Percentiles rank a stretch among this genome's conserved stretches.
These are phyloP conservation scores for Cladorhizidae sp. DNA, from an alignment of 37 sponge, comb jelly and placozoan species.

Conservation along the genomic window DNA sequence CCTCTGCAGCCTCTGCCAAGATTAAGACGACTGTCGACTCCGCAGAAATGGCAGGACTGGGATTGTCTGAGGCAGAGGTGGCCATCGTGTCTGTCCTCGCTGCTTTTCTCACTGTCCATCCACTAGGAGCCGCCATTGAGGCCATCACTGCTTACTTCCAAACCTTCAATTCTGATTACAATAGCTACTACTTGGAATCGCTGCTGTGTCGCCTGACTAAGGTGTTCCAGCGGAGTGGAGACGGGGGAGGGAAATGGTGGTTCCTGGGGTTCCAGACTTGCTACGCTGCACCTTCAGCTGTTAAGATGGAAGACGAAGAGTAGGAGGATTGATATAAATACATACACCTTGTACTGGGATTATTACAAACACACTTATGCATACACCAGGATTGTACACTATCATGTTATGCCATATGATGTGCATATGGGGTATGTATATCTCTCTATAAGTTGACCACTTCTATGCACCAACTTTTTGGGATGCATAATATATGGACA, in stretches of 20 bases:
- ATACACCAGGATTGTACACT: too few species aligned
- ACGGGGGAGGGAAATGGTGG: conserved; percentile 67
- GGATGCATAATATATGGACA: too few species aligned
- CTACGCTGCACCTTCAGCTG: conserved; percentile 16
- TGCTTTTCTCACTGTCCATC: conserved; percentile 82
- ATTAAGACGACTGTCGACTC: conserved; percentile 33
- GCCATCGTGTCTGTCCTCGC: conserved; percentile 67
- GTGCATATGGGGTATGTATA: too few species aligned
- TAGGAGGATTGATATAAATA: too few species aligned
- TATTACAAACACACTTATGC: too few species aligned
- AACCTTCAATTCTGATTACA: conserved; percentile 51
- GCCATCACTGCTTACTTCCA: conserved; percentile 70
- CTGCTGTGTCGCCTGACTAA: conserved; percentile 64
- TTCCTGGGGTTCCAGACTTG: conserved; percentile 86
- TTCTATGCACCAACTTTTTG: too few species aligned
- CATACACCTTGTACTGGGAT: too few species aligned
- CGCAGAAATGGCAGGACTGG: conserved; percentile 9
- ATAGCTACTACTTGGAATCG: conserved; percentile 63
- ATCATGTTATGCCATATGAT: too few species aligned
- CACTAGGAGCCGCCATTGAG: conserved; percentile 73
- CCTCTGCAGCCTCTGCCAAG: conserved; percentile 71
- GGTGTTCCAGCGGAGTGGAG: conserved; percentile 68
- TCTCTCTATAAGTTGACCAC: too few species aligned
- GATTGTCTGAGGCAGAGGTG: conserved; percentile 65
- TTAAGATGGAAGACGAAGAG: too few species aligned